phyloP scores from a whole-genome alignment of 2,888 invertebrate species.

The Phortica okadai region DNA sequence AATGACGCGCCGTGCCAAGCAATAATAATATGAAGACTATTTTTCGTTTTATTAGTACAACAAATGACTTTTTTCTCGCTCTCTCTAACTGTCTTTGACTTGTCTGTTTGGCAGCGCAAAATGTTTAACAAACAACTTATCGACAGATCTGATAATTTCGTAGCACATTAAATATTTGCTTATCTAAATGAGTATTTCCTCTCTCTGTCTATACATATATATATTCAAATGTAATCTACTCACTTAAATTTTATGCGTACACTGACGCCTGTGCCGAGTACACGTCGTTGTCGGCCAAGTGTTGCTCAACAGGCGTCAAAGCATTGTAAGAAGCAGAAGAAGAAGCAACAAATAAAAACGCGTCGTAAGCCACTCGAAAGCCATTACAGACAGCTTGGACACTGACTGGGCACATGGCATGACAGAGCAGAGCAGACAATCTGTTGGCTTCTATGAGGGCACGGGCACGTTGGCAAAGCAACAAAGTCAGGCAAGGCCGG shows the following conservation, averaged over 20 bases:
- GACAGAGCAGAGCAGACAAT: background rate
- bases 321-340: background rate
- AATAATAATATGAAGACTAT: too few species aligned
- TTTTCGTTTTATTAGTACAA: too few species aligned
- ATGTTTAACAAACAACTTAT: too few species aligned
- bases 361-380: slow-evolving; percentile 20
- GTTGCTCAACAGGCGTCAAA: slow-evolving; percentile 10
- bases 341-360: slow-evolving; percentile 19
- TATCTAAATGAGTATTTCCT: background rate
- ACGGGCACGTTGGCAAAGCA: background rate
- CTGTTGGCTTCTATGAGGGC: background rate
- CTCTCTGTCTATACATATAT: too few species aligned
- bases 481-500: slow-evolving; percentile 13
- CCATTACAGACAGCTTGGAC: background rate
- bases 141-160: background rate
- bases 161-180: background rate
- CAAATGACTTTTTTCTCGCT: too few species aligned
- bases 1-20: too few species aligned
- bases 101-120: too few species aligned
- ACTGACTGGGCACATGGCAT: background rate
- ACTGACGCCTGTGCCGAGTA: background rate
- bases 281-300: background rate
- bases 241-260: slow-evolving; percentile 27
- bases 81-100: too few species aligned
- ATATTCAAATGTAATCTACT: slow-evolving; percentile 19